Evolutionary conservation across 2,888 invertebrate species (phyloP).

Genomic region (Cancer borealis): DNA sequence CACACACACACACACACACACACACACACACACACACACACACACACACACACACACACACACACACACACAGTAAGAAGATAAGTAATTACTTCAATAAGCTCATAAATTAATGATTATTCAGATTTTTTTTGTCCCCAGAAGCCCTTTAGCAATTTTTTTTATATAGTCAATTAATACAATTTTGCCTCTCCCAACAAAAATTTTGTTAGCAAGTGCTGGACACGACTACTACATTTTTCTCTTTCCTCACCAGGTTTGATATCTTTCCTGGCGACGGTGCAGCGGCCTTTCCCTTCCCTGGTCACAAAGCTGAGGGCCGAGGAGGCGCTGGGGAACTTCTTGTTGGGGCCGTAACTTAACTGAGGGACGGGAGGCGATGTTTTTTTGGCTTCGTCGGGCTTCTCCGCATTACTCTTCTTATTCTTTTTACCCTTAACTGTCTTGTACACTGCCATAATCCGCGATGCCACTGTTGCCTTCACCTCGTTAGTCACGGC

Average conservation of each 20-base stretch:
- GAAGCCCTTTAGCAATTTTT: too few species aligned
- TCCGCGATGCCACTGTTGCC: conserved; percentile 64
- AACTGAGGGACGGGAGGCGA: conserved; percentile 56
- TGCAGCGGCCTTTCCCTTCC: conserved; percentile 78
- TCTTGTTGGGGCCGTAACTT: conserved; percentile 57
- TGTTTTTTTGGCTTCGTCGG: background rate
- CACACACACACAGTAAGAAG: background rate
- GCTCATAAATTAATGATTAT: background rate
- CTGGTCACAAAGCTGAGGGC: conserved; percentile 64
- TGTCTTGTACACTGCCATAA: conserved; percentile 72
- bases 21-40: background rate
- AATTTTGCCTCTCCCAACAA: background rate
- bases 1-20: conserved; percentile 8
- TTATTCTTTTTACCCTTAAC: conserved; percentile 68
- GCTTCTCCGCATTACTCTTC: background rate
- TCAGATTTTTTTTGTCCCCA: too few species aligned
- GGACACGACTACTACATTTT: background rate
- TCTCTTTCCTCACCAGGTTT: conserved; percentile 76
- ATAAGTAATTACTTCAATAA: background rate
- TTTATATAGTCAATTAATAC: too few species aligned
- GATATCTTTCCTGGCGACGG: conserved; percentile 78
- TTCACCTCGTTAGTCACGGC: conserved; percentile 69
- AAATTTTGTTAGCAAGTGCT: too few species aligned
- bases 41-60: conserved; percentile 7
- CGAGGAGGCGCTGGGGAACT: conserved; percentile 63